Base-by-base conservation (phyloP, 1,140 invertebrate genomes). In the Matsumurasca onukii region DNA sequence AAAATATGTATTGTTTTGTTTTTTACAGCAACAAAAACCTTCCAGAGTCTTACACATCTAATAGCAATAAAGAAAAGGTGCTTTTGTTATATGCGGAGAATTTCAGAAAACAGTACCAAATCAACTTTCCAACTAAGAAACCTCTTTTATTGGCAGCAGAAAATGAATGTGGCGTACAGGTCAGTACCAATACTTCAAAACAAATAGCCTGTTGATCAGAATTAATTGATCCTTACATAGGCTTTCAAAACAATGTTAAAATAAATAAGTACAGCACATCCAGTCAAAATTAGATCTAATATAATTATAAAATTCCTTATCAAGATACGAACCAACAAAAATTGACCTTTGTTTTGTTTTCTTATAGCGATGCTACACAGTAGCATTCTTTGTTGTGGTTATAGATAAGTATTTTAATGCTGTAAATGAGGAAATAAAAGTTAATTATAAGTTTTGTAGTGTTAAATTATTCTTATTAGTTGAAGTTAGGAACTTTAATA, bases 101-200 rank as follows among this genome's bases (percentile, higher is more conserved):
- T 78, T 96, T 95, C 77, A 83, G 92, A 52, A 84, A 85, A 70
- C 93, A 95, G 73, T 94, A 88, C 82, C 79, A 82, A 24, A 82
- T 83, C 68, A 81, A 87, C 61, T 90, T 88, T 77, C 83, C 85
- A 0, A 78, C 87, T 61, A 82, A 90, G 67, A 88, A 88, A 71
- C 89, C 90, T 12, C 75, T 95, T 48, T 81, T 95, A 31, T 77
- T 96, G 17, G 90, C 88, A 27, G 85, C 87, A 51, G 84, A 88
- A 49, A 96, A 96, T 80, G 93, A 95, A 80, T 94, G 90, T 77
- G 86, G 86, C 49, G 76, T 89, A 39, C 87, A 90, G 84, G 88
- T 89, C 78, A 75, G 71, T 39, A 9, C 17, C 34, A n/a, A n/a
- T n/a, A 39, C 34, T 9, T 39, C 34, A 5, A 39, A 39, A 39